phyloP scores from a whole-genome alignment of 2,888 invertebrate genomes.

The Drosophila suboccidentalis region DNA sequence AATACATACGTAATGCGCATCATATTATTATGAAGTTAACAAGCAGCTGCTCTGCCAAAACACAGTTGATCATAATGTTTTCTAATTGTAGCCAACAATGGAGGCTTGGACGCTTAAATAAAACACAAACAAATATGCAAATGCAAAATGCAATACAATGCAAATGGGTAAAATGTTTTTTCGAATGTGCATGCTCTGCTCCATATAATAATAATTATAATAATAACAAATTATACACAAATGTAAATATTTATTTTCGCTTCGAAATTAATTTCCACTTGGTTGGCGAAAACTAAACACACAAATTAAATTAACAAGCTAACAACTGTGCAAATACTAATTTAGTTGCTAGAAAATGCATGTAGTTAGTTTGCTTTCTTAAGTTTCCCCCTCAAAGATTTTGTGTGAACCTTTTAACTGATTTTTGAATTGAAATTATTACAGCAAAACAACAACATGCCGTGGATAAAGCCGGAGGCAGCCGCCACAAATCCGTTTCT shows the following conservation, averaged over 20 bases:
- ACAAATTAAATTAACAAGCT: constrained; percentile 34
- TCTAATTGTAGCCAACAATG: constrained; percentile 85
- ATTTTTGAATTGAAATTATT: constrained; percentile 42
- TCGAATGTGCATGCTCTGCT: constrained; percentile 73
- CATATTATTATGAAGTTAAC: constrained; percentile 32
- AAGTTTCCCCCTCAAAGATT: background rate
- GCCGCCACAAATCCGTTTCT: constrained; percentile 86
- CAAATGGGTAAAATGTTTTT: constrained; percentile 84
- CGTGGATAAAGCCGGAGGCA: constrained; percentile 86
- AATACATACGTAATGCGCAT: constrained; percentile 6
- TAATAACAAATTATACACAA: background rate
- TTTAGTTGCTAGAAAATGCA: constrained; percentile 48
- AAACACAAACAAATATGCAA: constrained; percentile 75
- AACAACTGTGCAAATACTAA: constrained; percentile 15
- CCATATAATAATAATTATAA: constrained; percentile 11
- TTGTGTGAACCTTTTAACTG: constrained; percentile 8
- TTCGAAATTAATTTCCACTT: constrained; percentile 4
- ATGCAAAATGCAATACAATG: constrained; percentile 70
- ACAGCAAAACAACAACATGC: constrained; percentile 84
- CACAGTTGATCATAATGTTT: constrained; percentile 72
- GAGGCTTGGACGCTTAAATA: constrained; percentile 87
- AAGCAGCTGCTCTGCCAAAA: constrained; percentile 44
- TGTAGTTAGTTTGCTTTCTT: constrained; percentile 53
- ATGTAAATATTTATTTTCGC: constrained; percentile 17
- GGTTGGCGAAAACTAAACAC: constrained; percentile 4